Base-by-base conservation (phyloP, 2,888 invertebrate species). In the Andrena bucephala region DNA sequence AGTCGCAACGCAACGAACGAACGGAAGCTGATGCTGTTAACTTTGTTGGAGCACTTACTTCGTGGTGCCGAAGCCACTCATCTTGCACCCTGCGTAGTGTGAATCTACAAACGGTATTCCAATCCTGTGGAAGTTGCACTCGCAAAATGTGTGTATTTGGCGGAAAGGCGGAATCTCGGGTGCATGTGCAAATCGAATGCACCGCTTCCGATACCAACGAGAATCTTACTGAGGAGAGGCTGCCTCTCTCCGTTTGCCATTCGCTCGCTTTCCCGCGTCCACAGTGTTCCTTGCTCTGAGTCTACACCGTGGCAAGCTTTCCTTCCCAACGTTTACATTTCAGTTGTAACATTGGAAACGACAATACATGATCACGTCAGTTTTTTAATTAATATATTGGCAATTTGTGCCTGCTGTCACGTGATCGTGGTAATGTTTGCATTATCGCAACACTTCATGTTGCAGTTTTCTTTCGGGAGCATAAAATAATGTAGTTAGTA, bases 141-240 rank as follows among this genome's bases (percentile, higher is more conserved):
- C 42, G 42, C 5, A 16, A 16, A 42, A 42, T 16, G 4, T 42
- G 42, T 42, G 16, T 16, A 16, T 42, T 42, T 5, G 4, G 42
- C 4, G 42, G 42, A 42, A 16, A 4, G 42, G 10, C 33, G 29
- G 57, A 8, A 36, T 13, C 3, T 7, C 50, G 33, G 13, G 27
- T 33, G 31, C 50, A 16, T 24, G 42, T n/a, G 2, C 33, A 31
- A 13, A 54, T 73, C 54, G 16, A 65, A 69, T 54, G 75, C 63
- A 79, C 68, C 63, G 74, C 59, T 77, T 72, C 60, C 75, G 33
- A 68, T 69, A 77, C 68, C 62, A 69, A 77, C 72, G 70, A n/a
- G 81, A 79, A 60, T 78, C 71, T 74, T 52, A 83, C 83, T 83
- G 85, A 73, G 80, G 62, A 57, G 10, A 29, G 50, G 13, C 24